These are phyloP conservation scores for Protomyctophum bolini DNA, from an alignment of 2,113 vertebrate species.

Conservation along the genomic window DNA sequence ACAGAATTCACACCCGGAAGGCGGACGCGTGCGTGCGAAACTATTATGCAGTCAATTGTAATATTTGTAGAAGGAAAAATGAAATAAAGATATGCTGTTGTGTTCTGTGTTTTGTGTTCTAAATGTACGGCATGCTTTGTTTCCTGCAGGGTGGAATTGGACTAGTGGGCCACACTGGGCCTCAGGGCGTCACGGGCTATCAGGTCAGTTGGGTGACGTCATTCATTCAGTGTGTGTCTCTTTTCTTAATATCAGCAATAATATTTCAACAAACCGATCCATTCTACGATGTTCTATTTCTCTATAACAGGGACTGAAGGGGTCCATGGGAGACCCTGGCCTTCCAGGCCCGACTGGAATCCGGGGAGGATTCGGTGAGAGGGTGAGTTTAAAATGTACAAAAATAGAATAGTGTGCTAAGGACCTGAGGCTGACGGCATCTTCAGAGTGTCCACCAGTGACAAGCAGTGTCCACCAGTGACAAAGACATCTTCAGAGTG, in stretches of 20 bases:
- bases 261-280: neutral
- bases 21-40: too few species aligned
- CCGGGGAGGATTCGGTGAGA: conserved; percentile 88
- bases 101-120: neutral
- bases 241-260: neutral
- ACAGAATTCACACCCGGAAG: too few species aligned
- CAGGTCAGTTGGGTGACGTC: conserved; percentile 82
- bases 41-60: too few species aligned
- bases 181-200: conserved; percentile 86
- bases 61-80: too few species aligned
- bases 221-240: neutral
- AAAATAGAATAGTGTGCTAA: neutral
- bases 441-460: neutral
- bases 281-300: neutral
- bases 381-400: conserved; percentile 80
- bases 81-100: too few species aligned
- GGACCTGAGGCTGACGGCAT: neutral
- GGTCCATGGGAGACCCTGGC: conserved; percentile 87
- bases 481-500: neutral
- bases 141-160: conserved; percentile 86
- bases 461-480: neutral
- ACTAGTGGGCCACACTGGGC: conserved; percentile 82
- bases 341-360: conserved; percentile 93
- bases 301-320: conserved; percentile 84
- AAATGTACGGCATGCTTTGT: conserved; percentile 33